Evolutionary conservation across 2,113 vertebrate species (phyloP).

Genomic region (Bos javanicus): DNA sequence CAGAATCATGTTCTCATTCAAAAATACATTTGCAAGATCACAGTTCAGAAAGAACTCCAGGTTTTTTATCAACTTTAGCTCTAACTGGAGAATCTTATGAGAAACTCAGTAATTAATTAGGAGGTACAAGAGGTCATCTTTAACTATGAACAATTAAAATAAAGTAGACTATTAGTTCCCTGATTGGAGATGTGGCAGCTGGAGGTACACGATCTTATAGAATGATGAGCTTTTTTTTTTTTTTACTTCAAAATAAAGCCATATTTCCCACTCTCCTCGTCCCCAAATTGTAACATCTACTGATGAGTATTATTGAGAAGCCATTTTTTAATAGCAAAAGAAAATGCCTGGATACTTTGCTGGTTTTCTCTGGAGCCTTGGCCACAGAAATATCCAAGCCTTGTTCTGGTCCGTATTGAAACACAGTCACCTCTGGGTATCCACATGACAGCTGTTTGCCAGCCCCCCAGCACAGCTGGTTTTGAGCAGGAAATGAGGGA

Average conservation of each 20-base stretch:
- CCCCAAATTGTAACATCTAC: background rate
- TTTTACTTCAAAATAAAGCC: background rate
- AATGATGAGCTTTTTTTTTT: background rate
- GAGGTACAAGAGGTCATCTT: conserved; percentile 31
- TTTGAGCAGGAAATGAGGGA: conserved; percentile 56
- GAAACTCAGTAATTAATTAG: conserved; percentile 42
- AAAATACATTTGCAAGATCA: conserved; percentile 32
- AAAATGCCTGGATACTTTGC: background rate
- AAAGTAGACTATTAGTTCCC: background rate
- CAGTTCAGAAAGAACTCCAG: background rate
- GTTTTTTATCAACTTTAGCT: conserved; percentile 8
- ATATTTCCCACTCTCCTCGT: background rate
- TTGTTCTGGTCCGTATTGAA: background rate
- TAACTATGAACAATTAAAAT: conserved; percentile 22
- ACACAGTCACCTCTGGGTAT: conserved; percentile 6
- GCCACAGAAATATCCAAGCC: background rate
- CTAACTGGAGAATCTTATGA: conserved; percentile 25
- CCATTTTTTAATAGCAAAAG: background rate
- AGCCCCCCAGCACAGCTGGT: conserved; percentile 24
- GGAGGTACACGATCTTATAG: background rate
- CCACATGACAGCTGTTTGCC: conserved; percentile 26
- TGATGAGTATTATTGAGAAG: background rate
- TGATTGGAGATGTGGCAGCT: background rate
- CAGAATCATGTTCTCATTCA: conserved; percentile 48
- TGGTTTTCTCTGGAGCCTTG: background rate